Evolutionary conservation across 2,888 invertebrate genomes (phyloP).

Genomic region (Carterocephalus palaemon): DNA sequence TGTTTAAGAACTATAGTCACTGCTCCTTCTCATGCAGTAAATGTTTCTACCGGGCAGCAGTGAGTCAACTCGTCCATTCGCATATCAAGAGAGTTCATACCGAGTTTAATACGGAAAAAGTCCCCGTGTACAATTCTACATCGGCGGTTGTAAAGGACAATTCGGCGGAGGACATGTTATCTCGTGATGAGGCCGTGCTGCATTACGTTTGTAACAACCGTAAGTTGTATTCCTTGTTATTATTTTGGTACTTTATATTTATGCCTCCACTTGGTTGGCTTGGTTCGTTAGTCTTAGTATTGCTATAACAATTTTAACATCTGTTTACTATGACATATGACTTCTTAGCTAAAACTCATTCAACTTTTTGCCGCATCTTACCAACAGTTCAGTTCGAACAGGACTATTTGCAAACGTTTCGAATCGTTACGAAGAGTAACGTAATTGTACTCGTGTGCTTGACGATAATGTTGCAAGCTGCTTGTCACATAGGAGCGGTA

Average conservation of each 20-base stretch:
- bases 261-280: no score
- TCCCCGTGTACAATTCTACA: conserved; percentile 34
- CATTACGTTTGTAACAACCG: conserved; percentile 54
- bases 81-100: conserved; percentile 72
- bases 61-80: conserved; percentile 78
- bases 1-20: conserved; percentile 79
- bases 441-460: no score
- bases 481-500: no score
- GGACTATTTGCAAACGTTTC: no score
- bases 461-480: no score
- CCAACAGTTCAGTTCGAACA: no score
- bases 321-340: no score
- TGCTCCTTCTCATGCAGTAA: conserved; percentile 81
- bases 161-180: conserved; percentile 37
- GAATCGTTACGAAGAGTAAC: no score
- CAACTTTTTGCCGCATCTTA: no score
- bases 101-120: conserved; percentile 30
- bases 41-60: conserved; percentile 83
- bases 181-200: conserved; percentile 55
- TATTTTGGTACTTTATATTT: conserved; percentile 7
- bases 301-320: no score
- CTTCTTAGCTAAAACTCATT: no score
- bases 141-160: conserved; percentile 34
- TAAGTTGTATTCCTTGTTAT: conserved; percentile 33
- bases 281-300: no score